phyloP scores from a whole-genome alignment of 2,888 invertebrate species.

The Drosophila differens region DNA sequence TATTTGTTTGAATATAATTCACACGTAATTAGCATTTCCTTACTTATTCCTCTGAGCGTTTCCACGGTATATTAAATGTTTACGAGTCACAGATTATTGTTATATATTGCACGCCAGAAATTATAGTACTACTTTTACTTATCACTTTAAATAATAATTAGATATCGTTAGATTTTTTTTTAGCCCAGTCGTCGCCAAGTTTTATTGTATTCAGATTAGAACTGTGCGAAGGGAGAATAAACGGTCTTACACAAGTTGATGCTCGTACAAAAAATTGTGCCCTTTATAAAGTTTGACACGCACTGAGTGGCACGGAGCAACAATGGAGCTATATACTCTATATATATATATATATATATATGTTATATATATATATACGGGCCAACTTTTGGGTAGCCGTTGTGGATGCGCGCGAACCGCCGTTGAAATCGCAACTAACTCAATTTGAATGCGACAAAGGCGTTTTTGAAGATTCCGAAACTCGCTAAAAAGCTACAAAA shows the following conservation, averaged over 20 bases:
- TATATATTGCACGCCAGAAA: constrained; percentile 22
- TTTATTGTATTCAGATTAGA: constrained; percentile 37
- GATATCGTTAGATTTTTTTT: constrained; percentile 35
- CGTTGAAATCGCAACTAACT: constrained; percentile 70
- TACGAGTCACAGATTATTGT: constrained; percentile 45
- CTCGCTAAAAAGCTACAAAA: constrained; percentile 54
- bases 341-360: background rate
- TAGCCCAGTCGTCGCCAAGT: constrained; percentile 17
- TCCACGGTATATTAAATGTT: constrained; percentile 26
- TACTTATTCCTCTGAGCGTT: constrained; percentile 8
- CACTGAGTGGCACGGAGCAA: constrained; percentile 24
- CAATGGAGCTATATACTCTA: constrained; percentile 11
- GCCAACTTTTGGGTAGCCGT: constrained; percentile 23
- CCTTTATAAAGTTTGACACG: constrained; percentile 33
- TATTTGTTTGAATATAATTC: background rate
- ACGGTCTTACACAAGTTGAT: constrained; percentile 3
- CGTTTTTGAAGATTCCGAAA: constrained; percentile 73
- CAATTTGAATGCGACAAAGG: constrained; percentile 53
- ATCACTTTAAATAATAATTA: constrained; percentile 40
- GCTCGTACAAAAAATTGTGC: constrained; percentile 9
- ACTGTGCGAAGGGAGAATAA: constrained; percentile 6
- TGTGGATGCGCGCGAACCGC: constrained; percentile 55
- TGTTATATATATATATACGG: background rate
- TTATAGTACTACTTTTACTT: constrained; percentile 29
- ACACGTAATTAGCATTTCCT: constrained; percentile 3